Evolutionary conservation across 2,888 invertebrate species (phyloP), one percentile per base, ranked within the genome.

Genomic region (Cremastinae sp.): DNA sequence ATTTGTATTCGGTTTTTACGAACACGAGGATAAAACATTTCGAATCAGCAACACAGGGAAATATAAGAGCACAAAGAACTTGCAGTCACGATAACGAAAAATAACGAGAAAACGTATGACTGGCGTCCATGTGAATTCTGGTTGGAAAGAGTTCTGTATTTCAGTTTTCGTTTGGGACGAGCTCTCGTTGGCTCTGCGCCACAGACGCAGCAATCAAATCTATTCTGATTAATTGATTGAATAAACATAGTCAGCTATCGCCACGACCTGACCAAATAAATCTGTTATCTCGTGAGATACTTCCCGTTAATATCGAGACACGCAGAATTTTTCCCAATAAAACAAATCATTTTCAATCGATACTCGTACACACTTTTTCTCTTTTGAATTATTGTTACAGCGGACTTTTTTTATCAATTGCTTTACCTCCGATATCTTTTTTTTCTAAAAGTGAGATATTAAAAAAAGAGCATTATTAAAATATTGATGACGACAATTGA

Each of bases 141-240:
- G 51, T 22, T 41, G 53, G 38, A 65, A 16, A 34, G 28, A 53
- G 16, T 51, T n/a, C 51, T 49, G n/a, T 51, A 58, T 49, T 20
- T 22, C 9, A 12, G 28, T 28, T 28, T 28, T 28, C 28, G 28
- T 28, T 38, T 20, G 47, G 16, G 9, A 9, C 12, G 38, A 68
- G 58, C 41, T 61, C 10, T 8, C 34, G 54, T 68, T 77, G 74
- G 68, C 78, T 18, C 69, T 34, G 56, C 47, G 75, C 62, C 75
- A 65, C 58, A 70, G 62, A 56, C 69, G 71, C 73, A 71, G 70
- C 71, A 76, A 81, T 82, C 76, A 79, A 83, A 79, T 81, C 74
- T 64, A 77, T 74, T 66, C 59, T 73, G 76, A 70, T 71, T 80
- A 80, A 79, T 79, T 79, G 79, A 78, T 79, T 73, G 70, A 77